Base-by-base conservation (phyloP, 1,140 invertebrate genomes). In the Diorhabda sublineata region DNA sequence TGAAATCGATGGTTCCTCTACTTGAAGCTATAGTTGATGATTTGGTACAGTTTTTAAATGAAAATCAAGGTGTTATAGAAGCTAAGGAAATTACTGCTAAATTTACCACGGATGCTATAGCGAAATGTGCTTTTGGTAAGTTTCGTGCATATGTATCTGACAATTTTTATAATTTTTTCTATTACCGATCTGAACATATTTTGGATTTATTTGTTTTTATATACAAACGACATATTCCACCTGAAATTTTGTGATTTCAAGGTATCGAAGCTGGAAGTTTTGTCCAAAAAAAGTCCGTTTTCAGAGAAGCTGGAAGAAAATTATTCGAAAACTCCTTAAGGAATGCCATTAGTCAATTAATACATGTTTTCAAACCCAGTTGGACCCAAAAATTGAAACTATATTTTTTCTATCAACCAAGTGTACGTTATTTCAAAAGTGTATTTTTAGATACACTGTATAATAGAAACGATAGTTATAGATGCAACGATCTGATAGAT, bases 51-150 rank as follows among this genome's bases (percentile, higher is more conserved):
- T 76, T 75, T 60, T 11, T 77, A 45, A 3, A 66, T 67, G 61
- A 59, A 64, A 63, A 71, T 8, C 8, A 57, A 42, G 45, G 42
- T 42, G 57, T 69, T 8, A 43, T 74, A 4, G 74, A 78, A 56
- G 44, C 67, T 2, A 76, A 73, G 69, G 72, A 77, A 69, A 42
- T 76, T 2, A 69, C 71, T 26, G 64, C 70, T 0, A 81, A 79
- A 69, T 86, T 82, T 71, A 81, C 83, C 0, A 84, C 83, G 2
- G 84, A 86, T 71, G 81, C 83, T 4, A 83, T 85, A 41, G 71
- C 66, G 72, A 78, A 77, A 4, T 82, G 81, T 64, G 82, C 79
- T 9, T 84, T 85, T 71, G 84, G 84, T 52, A 52, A 52, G 47
- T 52, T 52, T 26, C 26, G 26, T 26, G 26, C 26, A 26, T 26